Evolutionary conservation across 1,140 invertebrate species (phyloP), one percentile per base, ranked within the genome.

Genomic region (Drosophila tristis): DNA sequence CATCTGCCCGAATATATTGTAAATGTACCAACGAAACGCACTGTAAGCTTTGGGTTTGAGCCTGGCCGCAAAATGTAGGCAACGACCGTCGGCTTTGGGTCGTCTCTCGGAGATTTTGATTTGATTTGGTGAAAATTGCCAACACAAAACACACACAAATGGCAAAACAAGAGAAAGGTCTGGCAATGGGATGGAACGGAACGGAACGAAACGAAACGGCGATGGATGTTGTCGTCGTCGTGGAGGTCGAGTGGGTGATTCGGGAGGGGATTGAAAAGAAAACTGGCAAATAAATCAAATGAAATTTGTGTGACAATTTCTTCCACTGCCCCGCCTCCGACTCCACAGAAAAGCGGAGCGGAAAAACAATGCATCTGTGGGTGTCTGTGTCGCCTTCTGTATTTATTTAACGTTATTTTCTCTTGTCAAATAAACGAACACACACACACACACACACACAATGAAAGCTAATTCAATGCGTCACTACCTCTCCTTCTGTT

Each of bases 241-340:
- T 25, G 31, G 8, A 20, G 23, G 13, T 25, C 31, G 3, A 13
- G 3, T 9, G 25, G 20, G 44, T 7, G 23, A 23, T 5, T n/a
- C 23, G 29, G 11, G 39, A 16, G 31, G 58, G 51, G 74, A 76
- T 68, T 76, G 57, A 68, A 76, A 76, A 58, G 78, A 85, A 84
- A 87, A 86, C 81, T 81, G 82, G 78, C 82, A 85, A 85, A 85
- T 87, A 85, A 85, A 85, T 85, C 81, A 85, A 85, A 87, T 87
- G 68, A 87, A 87, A 87, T 85, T 85, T 85, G 74, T 74, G 82
- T 75, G 82, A 85, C 80, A 66, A 67, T 62, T 80, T 56, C 13
- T 16, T 20, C 26, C 8, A 2, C 11, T 15, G 3, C 8, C 23
- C 48, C 53, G n/a, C 31, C 1, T 42, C 7, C 4, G 13, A 71